These are phyloP conservation scores for Holacanthus passer DNA, from an alignment of 2,113 vertebrate genomes.

Conservation along the genomic window DNA sequence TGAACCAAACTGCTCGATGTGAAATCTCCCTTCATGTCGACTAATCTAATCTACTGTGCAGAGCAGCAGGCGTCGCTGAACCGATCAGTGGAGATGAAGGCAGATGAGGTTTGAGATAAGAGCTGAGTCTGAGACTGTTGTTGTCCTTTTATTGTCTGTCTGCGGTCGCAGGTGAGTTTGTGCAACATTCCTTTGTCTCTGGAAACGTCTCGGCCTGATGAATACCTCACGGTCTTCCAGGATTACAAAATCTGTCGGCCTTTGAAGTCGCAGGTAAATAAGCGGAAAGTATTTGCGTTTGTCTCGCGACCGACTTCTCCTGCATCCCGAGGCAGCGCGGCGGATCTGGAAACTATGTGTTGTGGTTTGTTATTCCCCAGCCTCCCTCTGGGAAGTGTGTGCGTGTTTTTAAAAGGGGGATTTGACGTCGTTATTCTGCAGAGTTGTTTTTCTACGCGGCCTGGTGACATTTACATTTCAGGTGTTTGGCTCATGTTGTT, in stretches of 20 bases:
- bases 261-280: constrained; percentile 83
- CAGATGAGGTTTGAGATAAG: too few species aligned
- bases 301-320: constrained; percentile 65
- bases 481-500: constrained; percentile 40
- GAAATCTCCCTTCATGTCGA: too few species aligned
- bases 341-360: constrained; percentile 76
- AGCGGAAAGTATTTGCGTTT: constrained; percentile 80
- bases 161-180: constrained; percentile 28
- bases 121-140: not conserved
- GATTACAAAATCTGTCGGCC: constrained; percentile 53
- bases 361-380: constrained; percentile 73
- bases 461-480: constrained; percentile 41
- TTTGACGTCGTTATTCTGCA: constrained; percentile 30
- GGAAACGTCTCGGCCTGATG: constrained; percentile 43
- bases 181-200: constrained; percentile 35
- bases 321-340: constrained; percentile 37
- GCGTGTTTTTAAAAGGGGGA: not conserved
- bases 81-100: too few species aligned
- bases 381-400: constrained; percentile 65
- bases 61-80: too few species aligned
- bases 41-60: too few species aligned
- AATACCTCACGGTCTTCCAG: constrained; percentile 59
- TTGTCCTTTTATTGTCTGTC: constrained; percentile 20
- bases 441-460: constrained; percentile 49
- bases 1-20: too few species aligned